These are phyloP conservation scores for Camponotus vicinus DNA, from an alignment of 1,140 invertebrate species.

Conservation along the genomic window DNA sequence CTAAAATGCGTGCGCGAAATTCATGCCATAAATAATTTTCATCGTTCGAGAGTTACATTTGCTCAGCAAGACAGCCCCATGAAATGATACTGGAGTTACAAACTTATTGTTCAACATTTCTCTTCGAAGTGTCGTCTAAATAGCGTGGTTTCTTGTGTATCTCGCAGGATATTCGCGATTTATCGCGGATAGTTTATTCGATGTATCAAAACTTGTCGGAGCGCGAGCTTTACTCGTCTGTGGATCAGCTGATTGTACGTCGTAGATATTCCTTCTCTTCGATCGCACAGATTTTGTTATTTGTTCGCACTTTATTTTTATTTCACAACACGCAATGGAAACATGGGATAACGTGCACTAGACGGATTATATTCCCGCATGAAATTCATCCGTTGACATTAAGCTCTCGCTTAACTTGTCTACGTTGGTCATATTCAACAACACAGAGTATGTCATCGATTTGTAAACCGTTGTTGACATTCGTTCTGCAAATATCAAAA, in stretches of 20 bases:
- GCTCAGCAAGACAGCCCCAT: background rate
- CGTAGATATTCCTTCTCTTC: background rate
- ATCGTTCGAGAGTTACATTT: constrained; percentile 3
- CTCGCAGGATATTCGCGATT: constrained; percentile 7
- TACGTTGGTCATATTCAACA: constrained; percentile 5
- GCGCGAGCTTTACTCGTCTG: background rate
- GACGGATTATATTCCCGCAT: constrained; percentile 3
- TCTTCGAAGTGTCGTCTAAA: background rate
- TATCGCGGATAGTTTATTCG: background rate
- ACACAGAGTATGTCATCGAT: constrained; percentile 21
- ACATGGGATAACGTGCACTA: background rate
- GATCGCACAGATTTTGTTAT: background rate
- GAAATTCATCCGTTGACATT: constrained; percentile 31
- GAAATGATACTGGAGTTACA: constrained; percentile 21
- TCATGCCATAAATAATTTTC: constrained; percentile 13
- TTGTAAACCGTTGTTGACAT: constrained; percentile 50
- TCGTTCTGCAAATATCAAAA: constrained; percentile 37
- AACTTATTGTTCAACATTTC: constrained; percentile 47
- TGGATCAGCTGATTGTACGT: background rate
- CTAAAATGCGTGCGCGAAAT: background rate
- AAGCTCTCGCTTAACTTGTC: constrained; percentile 24
- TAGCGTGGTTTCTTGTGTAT: background rate
- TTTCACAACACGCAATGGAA: background rate
- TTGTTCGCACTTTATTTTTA: constrained; percentile 15
- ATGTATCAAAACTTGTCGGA: background rate